Conservation (phyloP, 2,888 invertebrate genomes). For the Dione vanillae region DNA sequence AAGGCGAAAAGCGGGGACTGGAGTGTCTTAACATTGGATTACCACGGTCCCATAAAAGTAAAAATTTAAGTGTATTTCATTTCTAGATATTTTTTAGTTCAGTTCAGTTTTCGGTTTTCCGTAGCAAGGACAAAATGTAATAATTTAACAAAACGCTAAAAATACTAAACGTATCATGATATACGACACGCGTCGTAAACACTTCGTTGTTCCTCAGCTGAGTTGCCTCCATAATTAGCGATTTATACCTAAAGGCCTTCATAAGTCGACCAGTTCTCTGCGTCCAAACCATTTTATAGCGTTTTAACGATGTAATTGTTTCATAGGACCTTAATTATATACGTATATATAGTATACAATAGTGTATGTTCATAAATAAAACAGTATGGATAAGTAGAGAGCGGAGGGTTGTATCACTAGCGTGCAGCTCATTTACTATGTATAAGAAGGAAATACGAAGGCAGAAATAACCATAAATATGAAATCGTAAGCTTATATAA, state of each 20-base stretch:
- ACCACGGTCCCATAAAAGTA: too few species aligned
- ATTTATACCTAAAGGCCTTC: constrained; percentile 16
- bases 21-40: too few species aligned
- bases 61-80: too few species aligned
- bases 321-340: background rate
- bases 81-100: too few species aligned
- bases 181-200: constrained; percentile 3
- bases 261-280: constrained; percentile 10
- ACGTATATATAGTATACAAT: background rate
- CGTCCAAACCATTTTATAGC: background rate
- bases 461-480: background rate
- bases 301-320: constrained; percentile 8
- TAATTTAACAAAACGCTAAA: background rate
- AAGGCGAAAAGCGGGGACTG: too few species aligned
- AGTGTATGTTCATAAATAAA: background rate
- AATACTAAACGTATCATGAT: background rate
- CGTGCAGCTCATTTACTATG: background rate
- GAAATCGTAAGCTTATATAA: background rate
- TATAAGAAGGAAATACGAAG: background rate
- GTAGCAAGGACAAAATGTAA: background rate
- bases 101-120: too few species aligned
- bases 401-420: background rate
- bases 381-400: background rate
- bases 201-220: background rate
- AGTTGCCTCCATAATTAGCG: constrained; percentile 12